phyloP scores from a whole-genome alignment of 2,888 invertebrate genomes.

The Hipparchia sbordonii region DNA sequence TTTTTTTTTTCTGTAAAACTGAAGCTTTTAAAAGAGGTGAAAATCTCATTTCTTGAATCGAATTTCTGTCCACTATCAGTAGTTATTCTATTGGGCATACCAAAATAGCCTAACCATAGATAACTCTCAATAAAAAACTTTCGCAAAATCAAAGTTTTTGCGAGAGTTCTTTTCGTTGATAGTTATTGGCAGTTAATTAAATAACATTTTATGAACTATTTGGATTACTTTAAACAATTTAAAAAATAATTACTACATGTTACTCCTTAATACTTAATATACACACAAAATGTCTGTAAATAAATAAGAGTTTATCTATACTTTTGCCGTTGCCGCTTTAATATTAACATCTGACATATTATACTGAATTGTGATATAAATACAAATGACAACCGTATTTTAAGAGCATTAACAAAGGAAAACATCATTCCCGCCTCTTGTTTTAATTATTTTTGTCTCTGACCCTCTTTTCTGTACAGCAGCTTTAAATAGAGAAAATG shows the following conservation, averaged over 20 bases:
- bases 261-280: background rate
- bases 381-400: slow-evolving; percentile 52
- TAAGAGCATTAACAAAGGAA: slow-evolving; percentile 48
- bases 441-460: slow-evolving; percentile 58
- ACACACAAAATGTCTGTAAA: background rate
- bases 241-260: background rate
- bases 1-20: too few species aligned
- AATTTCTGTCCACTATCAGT: background rate
- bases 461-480: slow-evolving; percentile 47
- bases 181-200: too few species aligned
- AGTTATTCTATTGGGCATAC: background rate
- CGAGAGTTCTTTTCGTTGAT: too few species aligned
- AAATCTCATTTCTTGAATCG: background rate
- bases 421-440: slow-evolving; percentile 64
- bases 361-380: slow-evolving; percentile 54
- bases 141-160: too few species aligned
- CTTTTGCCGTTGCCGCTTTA: slow-evolving; percentile 47
- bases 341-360: slow-evolving; percentile 43
- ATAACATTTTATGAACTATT: too few species aligned
- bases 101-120: background rate
- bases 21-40: background rate
- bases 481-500: slow-evolving; percentile 30
- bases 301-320: slow-evolving; percentile 7
- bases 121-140: too few species aligned
- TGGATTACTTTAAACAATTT: too few species aligned